Base-by-base conservation (phyloP, 1,140 invertebrate genomes). In the Probaryconus sp. region DNA sequence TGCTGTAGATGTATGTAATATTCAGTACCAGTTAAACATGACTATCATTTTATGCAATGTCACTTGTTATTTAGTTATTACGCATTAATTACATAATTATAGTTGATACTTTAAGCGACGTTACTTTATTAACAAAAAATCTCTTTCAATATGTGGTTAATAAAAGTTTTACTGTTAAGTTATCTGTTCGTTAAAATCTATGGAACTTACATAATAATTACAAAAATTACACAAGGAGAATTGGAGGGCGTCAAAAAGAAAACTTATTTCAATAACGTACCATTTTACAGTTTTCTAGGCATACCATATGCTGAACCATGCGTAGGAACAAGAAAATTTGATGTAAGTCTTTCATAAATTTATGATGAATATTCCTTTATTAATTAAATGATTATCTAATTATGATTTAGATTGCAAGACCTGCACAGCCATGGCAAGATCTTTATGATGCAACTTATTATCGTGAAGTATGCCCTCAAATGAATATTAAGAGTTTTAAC, bases 271-370 rank as follows among this genome's bases (percentile, higher is more conserved):
- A 53, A 69, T 18, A 78, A 73, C 13, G 79, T 75, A 31, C 30
- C 77, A 0, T 85, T 85, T 42, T 89, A 86, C 33, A 89, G 86
- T 69, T 92, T 91, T 64, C 89, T 89, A 43, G 89, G 91, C 2
- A 89, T 93, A 55, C 92, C 92, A 26, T 74, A 74, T 33, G 71
- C 63, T 11, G 50, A 64, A 33, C 71, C 92, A 3, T 93, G 92
- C 11, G 48, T 93, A 9, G 92, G 89, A 6, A 77, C 88, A 0
- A 79, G 93, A 1, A 90, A 93, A 67, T 94, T 94, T 79, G 89
- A 89, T 81, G 92, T 92, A 81, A 78, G 78, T 70, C 13, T 24
- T 30, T 1, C 48, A 18, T 18, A 11, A 31, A 21, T 28, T 7
- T 11, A 45, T 31, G 11, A 48, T 17, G 16, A 18, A 18, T 20